Base-by-base conservation (phyloP, 2,888 invertebrate genomes). In the Linyphia triangularis region DNA sequence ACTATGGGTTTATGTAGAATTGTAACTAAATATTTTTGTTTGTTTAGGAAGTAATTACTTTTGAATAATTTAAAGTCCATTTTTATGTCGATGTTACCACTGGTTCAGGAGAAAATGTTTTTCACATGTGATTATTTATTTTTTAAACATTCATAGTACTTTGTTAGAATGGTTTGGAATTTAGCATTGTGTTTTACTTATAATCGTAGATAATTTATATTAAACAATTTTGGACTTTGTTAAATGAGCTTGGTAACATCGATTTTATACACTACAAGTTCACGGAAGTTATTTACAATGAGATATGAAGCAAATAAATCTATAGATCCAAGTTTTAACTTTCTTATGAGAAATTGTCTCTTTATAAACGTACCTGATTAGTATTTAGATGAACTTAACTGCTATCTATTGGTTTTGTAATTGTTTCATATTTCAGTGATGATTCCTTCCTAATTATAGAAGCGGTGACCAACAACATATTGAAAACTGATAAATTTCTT, bases 1-100 rank as follows among this genome's bases (percentile, higher is more conserved):
- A 61, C 67, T 84, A 63, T 59, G 63, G 78, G 77, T 16, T n/a
- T 40, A 67, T 28, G 77, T 85, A 85, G 85, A 69, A 51, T 28
- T 67, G 84, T 57, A 40, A 22, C 28, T 30, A 82, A 59, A 28
- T 43, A 73, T 83, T 61, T 70, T 72, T 51, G 30, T 82, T 81
- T 63, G 16, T 77, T 69, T 59, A 26, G 63, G 65, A 59, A 51
- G 73, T 37, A 19, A 33, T 73, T 63, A 40, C 57, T 83, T 57
- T 65, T 73, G 6, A 69, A 33, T 37, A 77, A 51, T 51, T 51
- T 51, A 57, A 69, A 63, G 37, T 51, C 69, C 37, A 59, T 30
- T 37, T 65, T 84, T 59, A 40, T 16, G 28, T 24, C 57, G 84
- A 77, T 84, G 84, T 84, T 84, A 84, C 84, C 84, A 77, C 61